Evolutionary conservation across 1,140 invertebrate species (phyloP).

Genomic region (Meloidogyne floridensis): DNA sequence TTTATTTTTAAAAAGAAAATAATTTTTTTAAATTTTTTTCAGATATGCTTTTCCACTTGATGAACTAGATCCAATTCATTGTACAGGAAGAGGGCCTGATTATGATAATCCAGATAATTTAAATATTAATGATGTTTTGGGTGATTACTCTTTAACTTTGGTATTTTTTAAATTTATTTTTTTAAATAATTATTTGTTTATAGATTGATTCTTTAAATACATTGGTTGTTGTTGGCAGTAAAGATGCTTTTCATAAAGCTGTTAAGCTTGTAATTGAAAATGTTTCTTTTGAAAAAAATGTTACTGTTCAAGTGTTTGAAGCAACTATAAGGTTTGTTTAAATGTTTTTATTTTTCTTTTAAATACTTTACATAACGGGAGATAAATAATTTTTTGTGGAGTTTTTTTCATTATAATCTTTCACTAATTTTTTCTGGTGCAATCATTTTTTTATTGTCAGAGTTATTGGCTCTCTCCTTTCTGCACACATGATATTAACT

Average conservation of each 20-base stretch:
- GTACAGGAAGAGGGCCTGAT: constrained; percentile 72
- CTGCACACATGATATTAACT: constrained; percentile 74
- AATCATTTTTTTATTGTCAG: constrained; percentile 63
- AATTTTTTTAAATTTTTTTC: constrained; percentile 71
- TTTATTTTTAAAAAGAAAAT: constrained; percentile 41
- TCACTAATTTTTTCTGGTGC: too few relatives aligned
- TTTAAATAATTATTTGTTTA: constrained; percentile 64
- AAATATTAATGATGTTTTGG: constrained; percentile 77
- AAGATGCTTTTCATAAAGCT: constrained; percentile 72
- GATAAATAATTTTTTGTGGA: too few relatives aligned
- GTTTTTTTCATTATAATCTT: too few relatives aligned
- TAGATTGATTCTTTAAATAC: constrained; percentile 70
- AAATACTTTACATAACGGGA: too few relatives aligned
- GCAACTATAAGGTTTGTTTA: constrained; percentile 72
- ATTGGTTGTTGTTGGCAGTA: constrained; percentile 71
- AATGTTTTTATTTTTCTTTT: constrained; percentile 19
- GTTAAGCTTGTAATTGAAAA: constrained; percentile 72
- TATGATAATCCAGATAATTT: constrained; percentile 74
- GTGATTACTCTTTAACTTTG: constrained; percentile 72
- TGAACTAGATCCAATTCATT: constrained; percentile 72
- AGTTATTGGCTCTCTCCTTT: constrained; percentile 73
- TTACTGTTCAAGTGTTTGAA: constrained; percentile 76
- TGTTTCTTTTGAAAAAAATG: constrained; percentile 74
- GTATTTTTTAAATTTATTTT: constrained; percentile 49
- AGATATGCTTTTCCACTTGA: constrained; percentile 72